phyloP scores from a whole-genome alignment of 2,888 invertebrate species.

The Drosophila nr. fundita region DNA sequence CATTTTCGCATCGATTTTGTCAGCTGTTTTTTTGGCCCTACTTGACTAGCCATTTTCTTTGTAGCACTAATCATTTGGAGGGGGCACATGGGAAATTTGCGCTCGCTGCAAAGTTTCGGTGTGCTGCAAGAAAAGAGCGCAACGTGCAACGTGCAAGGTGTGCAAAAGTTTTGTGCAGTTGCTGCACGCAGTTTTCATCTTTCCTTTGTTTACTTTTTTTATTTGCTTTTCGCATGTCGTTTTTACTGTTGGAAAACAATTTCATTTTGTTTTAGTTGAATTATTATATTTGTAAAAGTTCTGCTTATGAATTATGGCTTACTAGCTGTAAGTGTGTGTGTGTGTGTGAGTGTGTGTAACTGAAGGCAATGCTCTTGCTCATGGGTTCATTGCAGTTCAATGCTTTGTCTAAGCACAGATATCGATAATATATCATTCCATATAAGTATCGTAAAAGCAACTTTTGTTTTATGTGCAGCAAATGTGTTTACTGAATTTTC shows the following conservation, averaged over 20 bases:
- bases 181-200: constrained; percentile 60
- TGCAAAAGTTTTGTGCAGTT: constrained; percentile 59
- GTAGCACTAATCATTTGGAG: neutral
- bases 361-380: constrained; percentile 44
- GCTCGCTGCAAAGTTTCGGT: constrained; percentile 33
- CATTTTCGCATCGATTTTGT: constrained; percentile 36
- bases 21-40: constrained; percentile 22
- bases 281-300: constrained; percentile 78
- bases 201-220: constrained; percentile 12
- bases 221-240: constrained; percentile 1
- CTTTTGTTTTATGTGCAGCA: neutral
- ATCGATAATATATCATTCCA: constrained; percentile 4
- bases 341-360: constrained; percentile 8
- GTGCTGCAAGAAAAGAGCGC: constrained; percentile 16
- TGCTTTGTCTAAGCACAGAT: constrained; percentile 1
- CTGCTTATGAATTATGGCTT: constrained; percentile 75
- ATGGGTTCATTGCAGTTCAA: constrained; percentile 49
- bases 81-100: constrained; percentile 42
- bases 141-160: constrained; percentile 30
- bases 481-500: neutral
- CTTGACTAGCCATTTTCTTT: neutral
- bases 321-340: constrained; percentile 7
- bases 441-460: neutral
- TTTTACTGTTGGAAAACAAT: constrained; percentile 29
- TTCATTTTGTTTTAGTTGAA: constrained; percentile 73